Base-by-base conservation (phyloP, 2,113 vertebrate genomes). In the Bambusicola thoracicus region DNA sequence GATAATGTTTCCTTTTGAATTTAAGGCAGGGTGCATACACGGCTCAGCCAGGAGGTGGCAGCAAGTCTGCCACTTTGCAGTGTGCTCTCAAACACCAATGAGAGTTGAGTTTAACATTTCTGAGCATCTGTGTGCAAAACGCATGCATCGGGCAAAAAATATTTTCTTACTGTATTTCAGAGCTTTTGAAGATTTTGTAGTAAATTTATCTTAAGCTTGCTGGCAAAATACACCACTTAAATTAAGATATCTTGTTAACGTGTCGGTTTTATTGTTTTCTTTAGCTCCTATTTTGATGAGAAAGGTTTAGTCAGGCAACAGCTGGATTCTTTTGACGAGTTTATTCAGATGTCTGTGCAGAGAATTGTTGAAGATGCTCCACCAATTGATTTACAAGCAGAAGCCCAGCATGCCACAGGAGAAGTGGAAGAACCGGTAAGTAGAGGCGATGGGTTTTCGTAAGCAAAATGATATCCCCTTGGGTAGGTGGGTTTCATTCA, bases 341-440 rank as follows among this genome's bases (percentile, higher is more conserved):
- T 99, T 95, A 99, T 99, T 96, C 99, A 99, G 97, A 99, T 99
- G 99, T 99, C 99, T 15, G 99, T 99, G 74, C 99, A 99, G 97
- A 98, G 99, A 97, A 99, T 99, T 58, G 99, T 99, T 85, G 99
- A 99, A 96, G 99, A 99, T 40, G 99, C 99, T 3, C 99, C 99
- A 1, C 99, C 99, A 63, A 99, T 99, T 32, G 99, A 99, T 96
- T 97, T 99, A 32, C 99, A 99, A 93, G 99, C 99, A 49, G 99
- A 99, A 97, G 99, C 99, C 43, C 99, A 99, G 96, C 99, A 99
- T 93, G 99, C 99, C 8, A 98, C 99, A 15, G 99, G 99, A 63
- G 99, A 99, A 96, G 99, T 99, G 81, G 99, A 99, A 97, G 99
- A 99, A 44, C 99, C 99, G 80, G 99, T 99, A 96, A 98, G 99